Evolutionary conservation across 2,888 invertebrate genomes (phyloP).

Genomic region (Ecliptopera silaceata): DNA sequence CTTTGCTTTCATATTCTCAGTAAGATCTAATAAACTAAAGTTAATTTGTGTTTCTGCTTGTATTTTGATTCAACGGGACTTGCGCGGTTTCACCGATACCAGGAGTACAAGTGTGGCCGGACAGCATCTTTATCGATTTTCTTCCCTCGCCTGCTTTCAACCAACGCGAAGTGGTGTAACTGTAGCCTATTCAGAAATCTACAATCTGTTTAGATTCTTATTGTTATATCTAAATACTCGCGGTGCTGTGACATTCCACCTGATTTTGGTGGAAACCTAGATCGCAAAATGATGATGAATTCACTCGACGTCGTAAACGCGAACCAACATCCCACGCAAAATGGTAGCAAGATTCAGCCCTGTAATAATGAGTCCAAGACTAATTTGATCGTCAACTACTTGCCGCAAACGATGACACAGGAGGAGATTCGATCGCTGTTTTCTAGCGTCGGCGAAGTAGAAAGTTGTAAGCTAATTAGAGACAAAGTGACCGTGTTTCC

Average conservation of each 20-base stretch:
- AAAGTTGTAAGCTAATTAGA: conserved; percentile 98
- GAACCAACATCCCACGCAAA: conserved; percentile 85
- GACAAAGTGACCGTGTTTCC: conserved; percentile 94
- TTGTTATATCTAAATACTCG: conserved; percentile 51
- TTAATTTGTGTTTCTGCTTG: conserved; percentile 76
- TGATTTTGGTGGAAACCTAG: conserved; percentile 60
- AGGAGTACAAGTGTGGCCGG: conserved; percentile 72
- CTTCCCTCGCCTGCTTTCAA: conserved; percentile 82
- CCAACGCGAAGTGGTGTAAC: conserved; percentile 80
- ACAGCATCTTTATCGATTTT: conserved; percentile 84
- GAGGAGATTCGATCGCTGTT: conserved; percentile 97
- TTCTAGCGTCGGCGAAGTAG: conserved; percentile 97
- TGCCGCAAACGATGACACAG: conserved; percentile 99
- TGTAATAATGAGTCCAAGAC: conserved; percentile 97
- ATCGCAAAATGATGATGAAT: conserved; percentile 81
- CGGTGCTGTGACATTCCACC: conserved; percentile 60
- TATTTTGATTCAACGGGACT: conserved; percentile 74
- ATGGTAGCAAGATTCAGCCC: conserved; percentile 87
- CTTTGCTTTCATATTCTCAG: conserved; percentile 79
- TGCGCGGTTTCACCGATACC: conserved; percentile 65
- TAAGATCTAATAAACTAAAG: conserved; percentile 78
- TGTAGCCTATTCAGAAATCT: conserved; percentile 60
- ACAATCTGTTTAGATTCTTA: conserved; percentile 62
- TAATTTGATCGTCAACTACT: conserved; percentile 99
- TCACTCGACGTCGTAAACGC: conserved; percentile 78